A percentile compares a stretch with the other conserved stretches of the same genome.
phyloP scores from a whole-genome alignment of 1,140 invertebrate genomes.

The Temnothorax longispinosus region DNA sequence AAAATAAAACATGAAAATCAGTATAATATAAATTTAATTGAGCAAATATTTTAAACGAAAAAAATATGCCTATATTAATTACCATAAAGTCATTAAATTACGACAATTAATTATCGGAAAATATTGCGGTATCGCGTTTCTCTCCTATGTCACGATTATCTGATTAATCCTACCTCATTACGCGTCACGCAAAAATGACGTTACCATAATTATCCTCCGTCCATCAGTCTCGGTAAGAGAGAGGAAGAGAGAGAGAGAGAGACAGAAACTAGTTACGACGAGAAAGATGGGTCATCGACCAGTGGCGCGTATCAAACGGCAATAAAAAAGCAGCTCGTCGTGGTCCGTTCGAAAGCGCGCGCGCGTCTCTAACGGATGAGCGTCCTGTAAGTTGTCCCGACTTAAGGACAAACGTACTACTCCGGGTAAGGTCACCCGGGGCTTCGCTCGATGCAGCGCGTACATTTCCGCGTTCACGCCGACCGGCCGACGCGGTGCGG shows the following conservation, averaged over 20 bases:
- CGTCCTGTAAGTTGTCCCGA: constrained; percentile 41
- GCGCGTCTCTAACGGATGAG: constrained; percentile 34
- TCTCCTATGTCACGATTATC: constrained; percentile 24
- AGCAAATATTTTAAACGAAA: background rate
- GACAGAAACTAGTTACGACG: constrained; percentile 4
- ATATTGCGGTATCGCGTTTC: constrained; percentile 1
- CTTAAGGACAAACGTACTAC: constrained; percentile 70
- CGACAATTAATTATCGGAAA: constrained; percentile 11
- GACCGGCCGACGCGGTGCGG: constrained; percentile 22
- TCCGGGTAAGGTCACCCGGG: constrained; percentile 63
- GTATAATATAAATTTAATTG: background rate
- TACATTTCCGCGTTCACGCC: constrained; percentile 74
- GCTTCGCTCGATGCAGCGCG: constrained; percentile 38
- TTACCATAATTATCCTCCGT: constrained; percentile 27
- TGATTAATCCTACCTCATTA: constrained; percentile 29
- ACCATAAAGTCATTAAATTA: background rate
- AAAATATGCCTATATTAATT: constrained; percentile 3
- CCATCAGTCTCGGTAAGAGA: background rate
- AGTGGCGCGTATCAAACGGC: constrained; percentile 44
- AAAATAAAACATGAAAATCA: background rate
- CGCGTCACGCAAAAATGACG: constrained; percentile 11
- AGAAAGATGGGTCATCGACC: constrained; percentile 46
- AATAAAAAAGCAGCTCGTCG: constrained; percentile 40
- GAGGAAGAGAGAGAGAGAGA: constrained; percentile 4
- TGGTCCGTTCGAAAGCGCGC: constrained; percentile 58